These are phyloP conservation scores for Scolopax bukidnonensis DNA, from an alignment of 2,797 vertebrate genomes.

Conservation along the genomic window DNA sequence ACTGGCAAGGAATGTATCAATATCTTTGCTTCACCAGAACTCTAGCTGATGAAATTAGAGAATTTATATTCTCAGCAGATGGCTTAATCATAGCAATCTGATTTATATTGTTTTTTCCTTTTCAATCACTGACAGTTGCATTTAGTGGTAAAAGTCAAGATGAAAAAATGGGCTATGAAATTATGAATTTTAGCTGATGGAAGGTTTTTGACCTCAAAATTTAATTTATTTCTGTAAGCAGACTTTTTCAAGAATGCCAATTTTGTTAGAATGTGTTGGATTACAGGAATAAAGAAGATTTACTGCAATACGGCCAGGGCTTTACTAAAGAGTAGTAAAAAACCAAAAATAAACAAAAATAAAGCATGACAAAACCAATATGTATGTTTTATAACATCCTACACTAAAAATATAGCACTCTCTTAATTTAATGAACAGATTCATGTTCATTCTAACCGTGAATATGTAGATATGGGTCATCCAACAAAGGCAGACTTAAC, in stretches of 20 bases:
- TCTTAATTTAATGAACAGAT: background rate
- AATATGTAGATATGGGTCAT: background rate
- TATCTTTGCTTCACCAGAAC: background rate
- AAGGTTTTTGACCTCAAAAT: background rate
- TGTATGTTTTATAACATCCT: background rate
- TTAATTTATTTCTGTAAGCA: background rate
- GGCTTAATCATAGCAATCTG: background rate
- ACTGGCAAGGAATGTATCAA: background rate
- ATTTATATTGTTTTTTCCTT: background rate
- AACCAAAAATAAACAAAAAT: background rate
- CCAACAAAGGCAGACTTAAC: background rate
- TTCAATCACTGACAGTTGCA: background rate
- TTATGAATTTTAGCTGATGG: background rate
- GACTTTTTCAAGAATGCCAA: background rate
- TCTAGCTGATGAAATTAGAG: background rate
- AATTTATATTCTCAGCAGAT: background rate
- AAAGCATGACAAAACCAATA: background rate
- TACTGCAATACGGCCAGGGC: accelerated
- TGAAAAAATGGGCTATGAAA: background rate
- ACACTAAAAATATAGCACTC: background rate
- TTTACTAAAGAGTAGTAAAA: background rate
- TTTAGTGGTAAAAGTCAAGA: background rate
- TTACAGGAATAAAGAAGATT: background rate
- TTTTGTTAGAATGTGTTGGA: background rate
- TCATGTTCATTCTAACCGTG: accelerated